Evolutionary conservation across 1,140 invertebrate species (phyloP), one percentile per base, ranked within the genome.

Genomic region (Acromyrmex charruanus): DNA sequence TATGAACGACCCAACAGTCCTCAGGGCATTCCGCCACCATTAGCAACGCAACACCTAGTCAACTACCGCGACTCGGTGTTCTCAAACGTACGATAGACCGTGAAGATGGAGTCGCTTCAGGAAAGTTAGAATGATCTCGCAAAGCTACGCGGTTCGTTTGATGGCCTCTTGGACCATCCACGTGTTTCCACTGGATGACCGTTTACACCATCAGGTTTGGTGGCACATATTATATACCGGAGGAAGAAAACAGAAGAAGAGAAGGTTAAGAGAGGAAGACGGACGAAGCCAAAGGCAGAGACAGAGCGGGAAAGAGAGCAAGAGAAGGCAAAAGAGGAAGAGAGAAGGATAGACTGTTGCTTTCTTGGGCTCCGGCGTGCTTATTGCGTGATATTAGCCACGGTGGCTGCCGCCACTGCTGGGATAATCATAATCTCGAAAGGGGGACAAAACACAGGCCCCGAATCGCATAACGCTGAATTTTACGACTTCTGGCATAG

Each of bases 371-470:
- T 81, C 65, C 86, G 55, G 88, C 74, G 79, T 82, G 90, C 85
- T 94, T 91, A 93, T 94, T 94, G 93, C 93, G 85, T 93, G 94
- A 93, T 93, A 95, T 94, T 95, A 93, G 93, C 93, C 92, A 93
- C 93, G 93, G 92, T 92, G 89, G 90, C 86, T 87, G 89, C 87
- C 81, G 79, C 86, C 65, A 87, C 77, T 71, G 86, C 80, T 86
- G 86, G 88, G 92, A 92, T 92, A 94, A 95, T 95, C 92, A 93
- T 93, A 93, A 93, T 94, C 91, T 93, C 86, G 88, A 88, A 89
- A 92, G 85, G 86, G 75, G 91, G 90, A 93, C 94, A 93, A 94
- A 94, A 94, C 92, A 93, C 84, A 90, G 92, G 84, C 66, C 89
- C 92, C 92, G 87, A 93, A 93, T 91, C 91, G 86, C 87, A 90